These are phyloP conservation scores for Hyles vespertilio DNA, from an alignment of 1,140 invertebrate species.

Conservation along the genomic window DNA sequence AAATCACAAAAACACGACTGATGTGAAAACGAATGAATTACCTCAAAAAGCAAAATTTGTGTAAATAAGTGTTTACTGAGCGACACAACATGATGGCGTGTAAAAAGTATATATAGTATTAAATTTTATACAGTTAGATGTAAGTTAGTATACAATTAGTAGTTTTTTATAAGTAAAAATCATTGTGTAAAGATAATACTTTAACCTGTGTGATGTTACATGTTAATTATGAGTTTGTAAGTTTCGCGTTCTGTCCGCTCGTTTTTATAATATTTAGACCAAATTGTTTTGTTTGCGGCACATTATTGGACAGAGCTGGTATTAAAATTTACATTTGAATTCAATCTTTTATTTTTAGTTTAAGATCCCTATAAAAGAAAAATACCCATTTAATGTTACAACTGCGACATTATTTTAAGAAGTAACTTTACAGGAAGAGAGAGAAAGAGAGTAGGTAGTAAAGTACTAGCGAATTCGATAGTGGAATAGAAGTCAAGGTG, in stretches of 20 bases:
- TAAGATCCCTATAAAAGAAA: not conserved
- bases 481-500: too few species aligned
- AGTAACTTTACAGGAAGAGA: too few species aligned
- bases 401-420: too few species aligned
- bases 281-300: conserved; percentile 16
- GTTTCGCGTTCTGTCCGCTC: not conserved
- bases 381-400: too few species aligned
- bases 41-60: conserved; percentile 6
- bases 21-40: conserved; percentile 2
- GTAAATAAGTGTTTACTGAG: conserved; percentile 5
- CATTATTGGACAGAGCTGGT: conserved; percentile 19
- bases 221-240: conserved; percentile 12
- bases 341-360: not conserved
- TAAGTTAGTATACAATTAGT: not conserved
- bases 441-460: too few species aligned
- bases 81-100: not conserved
- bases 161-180: not conserved
- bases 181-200: conserved; percentile 12
- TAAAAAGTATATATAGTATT: conserved; percentile 17
- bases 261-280: conserved; percentile 12
- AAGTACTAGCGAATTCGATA: too few species aligned
- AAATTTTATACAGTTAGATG: conserved; percentile 20
- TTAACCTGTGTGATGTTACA: conserved; percentile 19
- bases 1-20: not conserved
- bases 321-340: conserved; percentile 23